phyloP scores from a whole-genome alignment of 2,113 vertebrate species.

The Lucifuga dentata region DNA sequence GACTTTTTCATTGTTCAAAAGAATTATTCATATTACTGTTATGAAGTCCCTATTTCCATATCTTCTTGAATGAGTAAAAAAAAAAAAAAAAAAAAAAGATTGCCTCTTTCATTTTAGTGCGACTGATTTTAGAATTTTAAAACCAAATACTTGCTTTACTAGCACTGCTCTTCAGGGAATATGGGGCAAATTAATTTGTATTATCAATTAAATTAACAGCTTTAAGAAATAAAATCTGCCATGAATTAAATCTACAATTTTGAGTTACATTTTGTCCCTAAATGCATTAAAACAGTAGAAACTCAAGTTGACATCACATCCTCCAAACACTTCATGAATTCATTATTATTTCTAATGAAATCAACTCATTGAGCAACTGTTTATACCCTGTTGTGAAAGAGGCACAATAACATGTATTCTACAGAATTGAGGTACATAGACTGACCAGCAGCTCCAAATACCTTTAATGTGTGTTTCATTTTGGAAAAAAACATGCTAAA shows the following conservation, averaged over 20 bases:
- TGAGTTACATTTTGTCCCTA: constrained; percentile 39
- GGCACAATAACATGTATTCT: constrained; percentile 53
- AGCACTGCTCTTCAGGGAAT: constrained; percentile 20
- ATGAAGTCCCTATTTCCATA: too few relatives aligned
- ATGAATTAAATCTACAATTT: constrained; percentile 34
- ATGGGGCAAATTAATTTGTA: background rate
- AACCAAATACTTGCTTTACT: constrained; percentile 22
- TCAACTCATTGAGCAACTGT: constrained; percentile 45
- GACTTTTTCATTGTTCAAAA: too few relatives aligned
- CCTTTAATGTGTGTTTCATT: constrained; percentile 62
- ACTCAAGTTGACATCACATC: constrained; percentile 23
- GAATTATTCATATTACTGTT: too few relatives aligned
- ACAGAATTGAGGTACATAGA: constrained; percentile 75
- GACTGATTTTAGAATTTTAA: constrained; percentile 1
- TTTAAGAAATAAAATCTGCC: constrained; percentile 24
- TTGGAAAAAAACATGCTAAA: constrained; percentile 51
- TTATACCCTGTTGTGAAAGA: constrained; percentile 42
- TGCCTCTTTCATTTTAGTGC: too few relatives aligned
- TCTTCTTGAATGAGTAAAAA: too few relatives aligned
- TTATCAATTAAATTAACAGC: constrained; percentile 9
- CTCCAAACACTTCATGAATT: constrained; percentile 50
- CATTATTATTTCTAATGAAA: constrained; percentile 47
- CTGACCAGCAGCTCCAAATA: constrained; percentile 83
- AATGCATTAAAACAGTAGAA: constrained; percentile 29
- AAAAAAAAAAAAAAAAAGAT: too few relatives aligned